phyloP scores from a whole-genome alignment of 2,888 invertebrate genomes.

The Himalopsyche tibetana region DNA sequence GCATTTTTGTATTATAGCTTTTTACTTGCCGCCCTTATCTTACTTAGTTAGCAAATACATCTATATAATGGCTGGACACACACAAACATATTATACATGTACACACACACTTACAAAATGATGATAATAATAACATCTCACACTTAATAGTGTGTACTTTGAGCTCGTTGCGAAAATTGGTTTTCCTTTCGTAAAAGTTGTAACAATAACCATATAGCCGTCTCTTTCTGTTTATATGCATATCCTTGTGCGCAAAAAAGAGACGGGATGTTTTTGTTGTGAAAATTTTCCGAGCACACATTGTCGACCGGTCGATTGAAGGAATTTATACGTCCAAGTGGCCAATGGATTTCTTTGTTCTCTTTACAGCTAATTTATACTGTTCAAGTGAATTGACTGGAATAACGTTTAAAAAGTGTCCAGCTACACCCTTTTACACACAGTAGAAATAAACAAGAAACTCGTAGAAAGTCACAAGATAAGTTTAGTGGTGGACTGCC shows the following conservation, averaged over 20 bases:
- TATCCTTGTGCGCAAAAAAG: not conserved
- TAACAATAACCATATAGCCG: not conserved
- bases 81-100: not conserved
- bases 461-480: too few relatives aligned
- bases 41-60: too few relatives aligned
- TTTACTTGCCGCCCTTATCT: too few relatives aligned
- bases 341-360: constrained; percentile 26
- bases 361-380: not conserved
- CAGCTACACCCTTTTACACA: too few relatives aligned
- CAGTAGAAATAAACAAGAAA: too few relatives aligned
- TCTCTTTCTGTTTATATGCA: not conserved
- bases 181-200: not conserved
- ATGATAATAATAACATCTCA: constrained; percentile 30
- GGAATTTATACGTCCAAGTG: constrained; percentile 29
- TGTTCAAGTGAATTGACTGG: not conserved
- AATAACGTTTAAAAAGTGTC: not conserved
- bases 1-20: too few relatives aligned
- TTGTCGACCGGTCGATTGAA: constrained; percentile 18
- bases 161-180: constrained; percentile 25
- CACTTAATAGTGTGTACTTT: constrained; percentile 22
- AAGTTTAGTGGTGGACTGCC: too few relatives aligned
- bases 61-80: too few relatives aligned
- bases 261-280: not conserved
- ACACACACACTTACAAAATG: constrained; percentile 1
- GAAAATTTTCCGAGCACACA: constrained; percentile 13